Evolutionary conservation across 2,113 vertebrate species (phyloP).

Genomic region (Penelope pileata): DNA sequence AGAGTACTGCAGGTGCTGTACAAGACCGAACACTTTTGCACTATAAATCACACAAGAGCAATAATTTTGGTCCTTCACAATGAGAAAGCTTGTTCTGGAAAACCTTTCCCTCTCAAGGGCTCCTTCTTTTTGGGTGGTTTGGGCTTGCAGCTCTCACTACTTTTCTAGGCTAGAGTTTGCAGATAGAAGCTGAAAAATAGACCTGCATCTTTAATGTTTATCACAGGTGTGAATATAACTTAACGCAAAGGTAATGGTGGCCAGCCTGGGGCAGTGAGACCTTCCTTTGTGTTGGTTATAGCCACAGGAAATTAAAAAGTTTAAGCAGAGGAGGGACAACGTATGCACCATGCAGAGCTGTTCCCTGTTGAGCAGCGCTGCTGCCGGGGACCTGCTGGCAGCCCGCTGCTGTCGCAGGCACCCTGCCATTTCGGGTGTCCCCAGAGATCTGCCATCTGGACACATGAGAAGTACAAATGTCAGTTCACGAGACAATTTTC

Average conservation of each 20-base stretch:
- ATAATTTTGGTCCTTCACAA: slow-evolving; percentile 35
- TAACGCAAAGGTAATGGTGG: neutral
- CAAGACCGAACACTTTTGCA: neutral
- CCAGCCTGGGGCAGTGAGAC: neutral
- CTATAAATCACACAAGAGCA: slow-evolving; percentile 41
- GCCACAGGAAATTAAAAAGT: slow-evolving; percentile 21
- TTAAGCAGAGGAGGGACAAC: neutral
- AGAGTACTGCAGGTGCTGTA: slow-evolving; percentile 17
- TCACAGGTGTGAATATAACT: neutral
- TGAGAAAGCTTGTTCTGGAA: slow-evolving; percentile 28
- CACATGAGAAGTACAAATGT: neutral
- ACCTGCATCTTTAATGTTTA: neutral
- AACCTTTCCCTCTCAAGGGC: neutral
- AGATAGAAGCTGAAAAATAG: neutral
- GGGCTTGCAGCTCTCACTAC: neutral
- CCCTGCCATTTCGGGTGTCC: neutral
- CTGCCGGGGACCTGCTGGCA: neutral
- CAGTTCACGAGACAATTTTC: neutral
- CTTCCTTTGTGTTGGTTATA: neutral
- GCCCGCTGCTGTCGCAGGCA: neutral
- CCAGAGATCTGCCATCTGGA: neutral
- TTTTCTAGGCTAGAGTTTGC: slow-evolving; percentile 4
- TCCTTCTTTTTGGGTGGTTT: slow-evolving; percentile 5
- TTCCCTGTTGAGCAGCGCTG: neutral
- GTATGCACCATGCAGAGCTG: neutral